Evolutionary conservation across 2,888 invertebrate genomes (phyloP).

Genomic region (Patella ulyssiponensis): DNA sequence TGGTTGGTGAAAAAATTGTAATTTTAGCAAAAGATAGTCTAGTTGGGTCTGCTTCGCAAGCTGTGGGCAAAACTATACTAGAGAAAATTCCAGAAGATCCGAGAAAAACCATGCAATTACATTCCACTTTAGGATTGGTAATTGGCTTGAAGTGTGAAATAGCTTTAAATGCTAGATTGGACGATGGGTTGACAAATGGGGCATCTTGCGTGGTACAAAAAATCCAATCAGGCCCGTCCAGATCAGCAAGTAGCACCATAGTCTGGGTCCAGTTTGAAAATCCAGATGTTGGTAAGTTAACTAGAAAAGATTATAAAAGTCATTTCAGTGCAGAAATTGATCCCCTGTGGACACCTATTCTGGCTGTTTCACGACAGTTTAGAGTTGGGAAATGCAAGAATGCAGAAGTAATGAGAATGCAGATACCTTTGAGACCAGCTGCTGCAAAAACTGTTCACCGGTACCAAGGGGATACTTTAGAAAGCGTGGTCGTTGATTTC

Average conservation of each 20-base stretch:
- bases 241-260: too few species aligned
- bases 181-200: conserved; percentile 44
- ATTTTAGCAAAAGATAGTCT: not conserved
- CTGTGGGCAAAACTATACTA: not conserved
- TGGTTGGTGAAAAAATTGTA: not conserved
- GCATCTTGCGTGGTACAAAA: conserved; percentile 25
- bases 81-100: not conserved
- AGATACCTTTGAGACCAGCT: not conserved
- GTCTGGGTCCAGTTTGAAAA: too few species aligned
- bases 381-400: too few species aligned
- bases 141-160: conserved; percentile 31
- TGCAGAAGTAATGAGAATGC: too few species aligned
- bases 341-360: too few species aligned
- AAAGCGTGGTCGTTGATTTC: too few species aligned
- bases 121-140: not conserved
- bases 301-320: too few species aligned
- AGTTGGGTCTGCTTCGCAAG: not conserved
- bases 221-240: too few species aligned
- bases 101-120: not conserved
- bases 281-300: too few species aligned
- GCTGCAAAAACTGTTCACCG: conserved; percentile 18
- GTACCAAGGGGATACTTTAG: not conserved
- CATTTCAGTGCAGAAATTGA: too few species aligned
- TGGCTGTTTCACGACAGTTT: too few species aligned
- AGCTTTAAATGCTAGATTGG: conserved; percentile 35